These are phyloP conservation scores for Channa maculata DNA, from an alignment of 2,113 vertebrate genomes.

Conservation along the genomic window DNA sequence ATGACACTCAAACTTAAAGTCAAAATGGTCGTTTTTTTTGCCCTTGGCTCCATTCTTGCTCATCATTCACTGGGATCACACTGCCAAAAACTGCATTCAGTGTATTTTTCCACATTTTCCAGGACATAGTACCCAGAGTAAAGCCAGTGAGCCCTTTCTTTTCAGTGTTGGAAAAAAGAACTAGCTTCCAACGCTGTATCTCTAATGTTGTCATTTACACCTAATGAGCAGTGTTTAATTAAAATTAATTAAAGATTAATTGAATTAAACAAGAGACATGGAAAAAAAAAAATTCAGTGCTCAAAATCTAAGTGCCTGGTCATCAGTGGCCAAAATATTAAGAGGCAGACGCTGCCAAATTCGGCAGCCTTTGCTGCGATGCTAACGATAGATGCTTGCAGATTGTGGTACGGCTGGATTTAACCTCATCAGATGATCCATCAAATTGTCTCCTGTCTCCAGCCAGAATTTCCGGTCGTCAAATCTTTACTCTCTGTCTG, in stretches of 20 bases:
- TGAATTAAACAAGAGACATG: slow-evolving; percentile 34
- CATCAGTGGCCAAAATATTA: slow-evolving; percentile 46
- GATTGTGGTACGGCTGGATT: slow-evolving; percentile 40
- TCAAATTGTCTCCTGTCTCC: slow-evolving; percentile 43
- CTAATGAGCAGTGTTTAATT: slow-evolving; percentile 60
- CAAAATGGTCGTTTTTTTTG: too few relatives aligned
- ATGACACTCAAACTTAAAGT: too few relatives aligned
- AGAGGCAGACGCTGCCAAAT: slow-evolving; percentile 38
- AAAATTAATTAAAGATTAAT: slow-evolving; percentile 47
- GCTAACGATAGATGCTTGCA: slow-evolving; percentile 61
- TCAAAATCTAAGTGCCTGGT: slow-evolving; percentile 18
- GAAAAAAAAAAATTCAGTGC: slow-evolving; percentile 31
- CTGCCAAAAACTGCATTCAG: neutral
- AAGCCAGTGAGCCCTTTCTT: slow-evolving; percentile 35
- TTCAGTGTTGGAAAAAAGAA: slow-evolving; percentile 33
- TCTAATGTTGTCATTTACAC: slow-evolving; percentile 69
- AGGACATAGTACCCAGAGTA: slow-evolving; percentile 24
- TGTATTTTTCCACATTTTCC: slow-evolving; percentile 3
- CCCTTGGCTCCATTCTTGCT: neutral
- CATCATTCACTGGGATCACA: neutral
- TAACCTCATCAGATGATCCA: slow-evolving; percentile 63
- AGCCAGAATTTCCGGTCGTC: slow-evolving; percentile 31
- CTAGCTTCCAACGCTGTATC: slow-evolving; percentile 26
- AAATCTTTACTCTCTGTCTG: neutral
- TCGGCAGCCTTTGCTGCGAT: slow-evolving; percentile 15